Conservation (phyloP, 2,113 vertebrate species). For the Anser brachyrhynchus region DNA sequence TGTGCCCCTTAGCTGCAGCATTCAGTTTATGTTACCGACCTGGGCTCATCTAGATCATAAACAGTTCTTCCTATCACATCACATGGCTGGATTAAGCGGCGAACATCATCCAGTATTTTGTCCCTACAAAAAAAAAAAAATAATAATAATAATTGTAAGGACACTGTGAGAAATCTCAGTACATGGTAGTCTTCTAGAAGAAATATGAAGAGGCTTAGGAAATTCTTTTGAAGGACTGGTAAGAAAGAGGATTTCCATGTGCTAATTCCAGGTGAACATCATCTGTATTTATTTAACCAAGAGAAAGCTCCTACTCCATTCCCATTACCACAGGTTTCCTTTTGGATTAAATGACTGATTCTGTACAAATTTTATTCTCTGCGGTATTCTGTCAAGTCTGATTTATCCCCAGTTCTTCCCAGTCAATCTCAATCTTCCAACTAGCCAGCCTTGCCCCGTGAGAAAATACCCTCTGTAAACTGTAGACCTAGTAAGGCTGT, state of each 20-base stretch:
- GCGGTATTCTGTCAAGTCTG: neutral
- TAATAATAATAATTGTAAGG: neutral
- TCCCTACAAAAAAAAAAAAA: constrained; percentile 73
- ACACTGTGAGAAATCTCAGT: neutral
- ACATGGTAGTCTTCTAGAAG: neutral
- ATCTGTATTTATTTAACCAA: neutral
- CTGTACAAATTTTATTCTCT: neutral
- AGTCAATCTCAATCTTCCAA: neutral
- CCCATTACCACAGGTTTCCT: neutral
- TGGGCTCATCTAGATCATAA: constrained; percentile 86
- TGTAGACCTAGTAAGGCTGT: neutral
- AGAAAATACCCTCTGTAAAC: neutral
- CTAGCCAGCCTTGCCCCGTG: neutral
- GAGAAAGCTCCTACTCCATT: neutral
- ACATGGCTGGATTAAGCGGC: constrained; percentile 79
- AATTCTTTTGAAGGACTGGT: neutral
- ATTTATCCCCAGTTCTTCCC: neutral
- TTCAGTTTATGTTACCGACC: constrained; percentile 72
- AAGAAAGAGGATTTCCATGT: neutral
- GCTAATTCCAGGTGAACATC: neutral
- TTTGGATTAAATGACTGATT: neutral
- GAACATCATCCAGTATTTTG: constrained; percentile 89
- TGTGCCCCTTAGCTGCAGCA: neutral
- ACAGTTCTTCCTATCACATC: constrained; percentile 84
- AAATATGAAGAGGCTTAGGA: neutral